phyloP scores from a whole-genome alignment of 2,113 vertebrate species.

The Cranoglanis bouderius region DNA sequence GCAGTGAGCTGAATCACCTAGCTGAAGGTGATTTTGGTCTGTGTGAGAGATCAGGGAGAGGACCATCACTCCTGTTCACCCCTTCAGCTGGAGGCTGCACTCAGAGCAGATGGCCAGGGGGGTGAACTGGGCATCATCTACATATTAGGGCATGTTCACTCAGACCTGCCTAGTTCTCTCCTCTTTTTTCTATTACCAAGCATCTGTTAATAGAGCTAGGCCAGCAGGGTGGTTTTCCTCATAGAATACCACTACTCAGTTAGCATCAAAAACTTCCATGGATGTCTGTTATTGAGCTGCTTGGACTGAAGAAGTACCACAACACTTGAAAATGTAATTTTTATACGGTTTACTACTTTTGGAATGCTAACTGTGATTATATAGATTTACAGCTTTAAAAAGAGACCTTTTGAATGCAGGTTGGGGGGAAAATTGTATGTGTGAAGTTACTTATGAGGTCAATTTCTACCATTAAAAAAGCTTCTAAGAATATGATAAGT shows the following conservation, averaged over 20 bases:
- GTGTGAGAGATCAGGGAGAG: background rate
- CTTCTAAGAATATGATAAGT: background rate
- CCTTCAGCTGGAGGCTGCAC: constrained; percentile 11
- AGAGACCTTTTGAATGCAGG: background rate
- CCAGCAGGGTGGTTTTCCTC: background rate
- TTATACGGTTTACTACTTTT: background rate
- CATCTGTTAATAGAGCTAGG: constrained; percentile 1
- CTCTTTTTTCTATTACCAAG: background rate
- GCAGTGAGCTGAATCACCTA: constrained; percentile 11
- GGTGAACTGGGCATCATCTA: background rate
- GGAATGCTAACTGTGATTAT: background rate
- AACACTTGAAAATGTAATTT: background rate
- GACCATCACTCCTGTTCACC: background rate
- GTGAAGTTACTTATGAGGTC: background rate
- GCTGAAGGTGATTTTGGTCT: constrained; percentile 16
- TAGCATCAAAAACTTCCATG: background rate
- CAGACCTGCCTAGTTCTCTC: background rate
- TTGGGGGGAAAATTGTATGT: background rate
- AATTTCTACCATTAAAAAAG: background rate
- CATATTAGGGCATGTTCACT: constrained; percentile 24
- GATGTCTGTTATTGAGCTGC: background rate
- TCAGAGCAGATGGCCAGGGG: constrained; percentile 25
- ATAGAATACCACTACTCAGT: background rate
- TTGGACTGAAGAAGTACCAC: background rate
- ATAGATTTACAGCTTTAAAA: background rate